Evolutionary conservation across 1,140 invertebrate species (phyloP).

Genomic region (Drosophila navojoa): DNA sequence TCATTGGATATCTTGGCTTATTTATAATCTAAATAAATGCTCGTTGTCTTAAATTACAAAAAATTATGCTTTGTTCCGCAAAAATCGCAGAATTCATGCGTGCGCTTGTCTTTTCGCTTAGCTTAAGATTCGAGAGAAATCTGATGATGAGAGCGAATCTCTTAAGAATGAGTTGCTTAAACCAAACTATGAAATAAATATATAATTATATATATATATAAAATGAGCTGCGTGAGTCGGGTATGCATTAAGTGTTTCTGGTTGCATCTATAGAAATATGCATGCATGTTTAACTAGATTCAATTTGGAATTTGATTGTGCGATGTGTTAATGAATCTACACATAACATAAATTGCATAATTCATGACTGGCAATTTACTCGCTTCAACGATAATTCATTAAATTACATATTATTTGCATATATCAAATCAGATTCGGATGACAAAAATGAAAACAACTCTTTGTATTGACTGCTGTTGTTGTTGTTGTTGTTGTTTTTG

Average conservation of each 20-base stretch:
- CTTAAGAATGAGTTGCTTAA: conserved; percentile 15
- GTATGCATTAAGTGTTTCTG: conserved; percentile 25
- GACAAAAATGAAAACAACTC: not conserved
- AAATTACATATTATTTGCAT: conserved; percentile 18
- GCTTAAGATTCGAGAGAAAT: conserved; percentile 38
- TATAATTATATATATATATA: conserved; percentile 24
- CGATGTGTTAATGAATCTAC: conserved; percentile 35
- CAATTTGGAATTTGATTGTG: conserved; percentile 71
- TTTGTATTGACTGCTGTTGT: not conserved
- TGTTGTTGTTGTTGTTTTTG: not conserved
- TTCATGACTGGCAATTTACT: conserved; percentile 60
- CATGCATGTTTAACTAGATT: conserved; percentile 44
- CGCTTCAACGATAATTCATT: conserved; percentile 20
- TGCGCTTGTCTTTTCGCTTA: conserved; percentile 43
- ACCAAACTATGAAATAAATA: conserved; percentile 21
- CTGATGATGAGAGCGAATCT: conserved; percentile 10
- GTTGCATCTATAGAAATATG: not conserved
- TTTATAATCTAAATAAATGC: conserved; percentile 40
- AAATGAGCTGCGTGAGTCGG: conserved; percentile 24
- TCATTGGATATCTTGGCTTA: conserved; percentile 52
- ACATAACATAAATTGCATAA: conserved; percentile 48
- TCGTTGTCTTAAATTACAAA: conserved; percentile 26
- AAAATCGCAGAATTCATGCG: conserved; percentile 13
- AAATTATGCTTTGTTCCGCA: conserved; percentile 32
- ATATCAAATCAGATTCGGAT: conserved; percentile 7